Base-by-base conservation (phyloP, 2,797 vertebrate species). In the Enteromius mattozi region DNA sequence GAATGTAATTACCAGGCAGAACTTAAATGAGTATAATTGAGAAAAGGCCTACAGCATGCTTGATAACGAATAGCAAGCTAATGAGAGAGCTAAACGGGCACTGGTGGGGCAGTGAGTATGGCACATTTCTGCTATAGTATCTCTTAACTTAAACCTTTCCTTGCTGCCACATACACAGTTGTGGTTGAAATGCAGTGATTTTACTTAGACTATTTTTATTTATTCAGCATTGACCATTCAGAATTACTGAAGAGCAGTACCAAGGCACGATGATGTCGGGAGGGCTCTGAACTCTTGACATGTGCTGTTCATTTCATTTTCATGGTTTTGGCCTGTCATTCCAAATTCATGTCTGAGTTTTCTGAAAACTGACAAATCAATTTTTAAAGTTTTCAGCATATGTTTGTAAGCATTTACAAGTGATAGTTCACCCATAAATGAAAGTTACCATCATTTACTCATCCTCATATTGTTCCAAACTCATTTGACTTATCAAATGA, bases 11-110 rank as follows among this genome's bases (percentile, higher is more conserved):
- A 95, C 93, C 91, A 91, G 89, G 91, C 91, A 91, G 92, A 90
- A 91, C 93, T 92, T 94, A 94, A 95, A 94, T 94, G 93, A 92
- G 87, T 92, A 92, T 94, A 95, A 95, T 95, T 95, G 94, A 94
- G 92, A 93, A 93, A 94, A 93, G 85, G 93, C 95, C 94, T 94
- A 94, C 93, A 95, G 94, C 93, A 89, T 90, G 90, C 91, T 91
- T 89, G 93, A 93, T 94, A 95, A 95, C 91, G 90, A 95, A 94
- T 93, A 92, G 91, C 81, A 65, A 92, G 89, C 92, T 94, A 94
- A 95, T 95, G 94, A 92, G 93, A 92, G 92, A 87, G 82, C 90
- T 91, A 92, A 92, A 93, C 87, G 90, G 89, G 88, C 88, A 87
- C 91, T 93, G 88, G 90, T 91, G 91, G 91, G 91, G 92, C 93